A percentile compares a stretch with the other conserved stretches of the same genome.
Conservation (phyloP, 2,797 vertebrate genomes). For the Urosaurus nigricauda region DNA sequence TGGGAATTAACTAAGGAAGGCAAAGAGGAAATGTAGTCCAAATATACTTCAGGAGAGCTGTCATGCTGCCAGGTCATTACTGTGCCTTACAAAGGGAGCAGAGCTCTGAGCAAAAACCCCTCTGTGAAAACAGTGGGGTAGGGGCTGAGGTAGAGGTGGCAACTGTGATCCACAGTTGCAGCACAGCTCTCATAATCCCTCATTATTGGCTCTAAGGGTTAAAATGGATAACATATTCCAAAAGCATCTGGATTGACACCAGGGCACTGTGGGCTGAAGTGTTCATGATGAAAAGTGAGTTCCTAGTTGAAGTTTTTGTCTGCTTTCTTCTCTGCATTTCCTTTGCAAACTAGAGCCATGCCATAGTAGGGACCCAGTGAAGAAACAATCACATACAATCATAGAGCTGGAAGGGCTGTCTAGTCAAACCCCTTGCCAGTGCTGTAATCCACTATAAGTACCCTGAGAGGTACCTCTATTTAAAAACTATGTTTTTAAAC, state of each 20-base stretch:
- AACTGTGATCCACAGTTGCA: neutral
- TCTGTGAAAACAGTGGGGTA: neutral
- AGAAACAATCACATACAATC: no score
- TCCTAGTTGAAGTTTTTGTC: neutral
- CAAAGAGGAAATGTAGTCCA: neutral
- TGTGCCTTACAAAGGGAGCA: neutral
- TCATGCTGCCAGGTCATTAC: neutral
- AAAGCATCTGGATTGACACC: no score
- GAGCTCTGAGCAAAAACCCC: neutral
- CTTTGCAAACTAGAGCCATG: no score
- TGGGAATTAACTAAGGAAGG: neutral
- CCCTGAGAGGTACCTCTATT: no score
- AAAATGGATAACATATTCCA: no score
- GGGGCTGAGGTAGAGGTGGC: neutral
- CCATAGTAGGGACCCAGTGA: no score
- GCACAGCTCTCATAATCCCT: no score
- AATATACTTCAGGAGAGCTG: neutral
- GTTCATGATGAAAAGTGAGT: neutral
- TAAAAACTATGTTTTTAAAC: no score
- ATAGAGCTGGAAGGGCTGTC: no score
- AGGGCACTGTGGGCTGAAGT: neutral
- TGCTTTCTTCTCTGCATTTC: neutral
- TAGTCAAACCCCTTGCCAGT: no score
- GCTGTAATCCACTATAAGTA: no score
- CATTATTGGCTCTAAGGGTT: neutral